phyloP scores from a whole-genome alignment of 2,113 vertebrate genomes.

The Poeciliopsis prolifica region DNA sequence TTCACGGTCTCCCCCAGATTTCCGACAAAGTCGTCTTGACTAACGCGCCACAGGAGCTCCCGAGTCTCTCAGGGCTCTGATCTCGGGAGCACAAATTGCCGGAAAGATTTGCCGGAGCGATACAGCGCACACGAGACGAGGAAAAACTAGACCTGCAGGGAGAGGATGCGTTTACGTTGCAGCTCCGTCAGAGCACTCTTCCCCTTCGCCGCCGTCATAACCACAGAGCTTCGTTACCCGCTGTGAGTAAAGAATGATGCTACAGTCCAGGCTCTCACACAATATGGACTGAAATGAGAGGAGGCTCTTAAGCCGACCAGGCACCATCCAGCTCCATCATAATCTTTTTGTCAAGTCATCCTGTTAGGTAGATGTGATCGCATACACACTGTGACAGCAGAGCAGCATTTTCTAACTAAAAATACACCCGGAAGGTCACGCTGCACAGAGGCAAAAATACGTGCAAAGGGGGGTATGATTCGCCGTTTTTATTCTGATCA shows the following conservation, averaged over 20 bases:
- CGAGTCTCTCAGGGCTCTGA: conserved; percentile 12
- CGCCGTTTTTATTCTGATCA: not conserved
- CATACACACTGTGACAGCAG: conserved; percentile 40
- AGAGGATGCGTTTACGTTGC: conserved; percentile 32
- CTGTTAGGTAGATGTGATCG: conserved; percentile 36
- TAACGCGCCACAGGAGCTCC: conserved; percentile 36
- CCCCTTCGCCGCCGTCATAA: conserved; percentile 36
- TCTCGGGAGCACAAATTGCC: conserved; percentile 31
- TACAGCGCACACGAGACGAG: conserved; percentile 4
- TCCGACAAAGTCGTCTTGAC: conserved; percentile 5
- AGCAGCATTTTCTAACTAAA: conserved; percentile 59
- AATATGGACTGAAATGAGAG: conserved; percentile 33
- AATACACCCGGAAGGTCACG: conserved; percentile 53
- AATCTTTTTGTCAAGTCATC: conserved; percentile 67
- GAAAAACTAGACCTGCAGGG: conserved; percentile 8
- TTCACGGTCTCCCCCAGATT: not conserved
- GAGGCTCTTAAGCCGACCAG: conserved; percentile 29
- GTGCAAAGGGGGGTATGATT: not conserved
- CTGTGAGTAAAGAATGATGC: conserved; percentile 50
- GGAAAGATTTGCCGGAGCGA: conserved; percentile 19
- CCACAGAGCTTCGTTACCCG: conserved; percentile 39
- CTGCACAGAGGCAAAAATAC: conserved; percentile 13
- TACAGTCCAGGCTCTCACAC: conserved; percentile 33
- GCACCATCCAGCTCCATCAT: conserved; percentile 57
- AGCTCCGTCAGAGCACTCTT: conserved; percentile 28